phyloP scores from a whole-genome alignment of 2,797 vertebrate species.

The Ispidina picta region DNA sequence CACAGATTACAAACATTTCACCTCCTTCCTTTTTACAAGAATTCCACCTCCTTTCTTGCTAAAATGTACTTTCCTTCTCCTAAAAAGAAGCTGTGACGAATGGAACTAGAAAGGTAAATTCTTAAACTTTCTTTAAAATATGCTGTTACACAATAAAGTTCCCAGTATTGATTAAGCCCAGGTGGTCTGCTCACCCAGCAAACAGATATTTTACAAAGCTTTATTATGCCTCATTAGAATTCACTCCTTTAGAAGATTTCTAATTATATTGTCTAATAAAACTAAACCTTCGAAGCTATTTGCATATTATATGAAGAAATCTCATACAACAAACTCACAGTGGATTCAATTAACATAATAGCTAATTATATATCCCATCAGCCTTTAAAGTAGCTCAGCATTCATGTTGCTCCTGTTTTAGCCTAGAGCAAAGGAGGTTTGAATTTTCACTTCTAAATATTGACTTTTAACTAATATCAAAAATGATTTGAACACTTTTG shows the following conservation, averaged over 20 bases:
- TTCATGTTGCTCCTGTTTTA: slow-evolving; percentile 81
- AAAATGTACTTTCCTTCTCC: not conserved
- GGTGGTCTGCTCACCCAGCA: slow-evolving; percentile 66
- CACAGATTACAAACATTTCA: slow-evolving; percentile 2
- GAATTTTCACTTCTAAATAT: slow-evolving; percentile 80
- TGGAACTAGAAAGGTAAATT: slow-evolving; percentile 10
- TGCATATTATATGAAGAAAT: slow-evolving; percentile 87
- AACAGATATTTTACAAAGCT: slow-evolving; percentile 69
- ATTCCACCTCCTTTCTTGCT: not conserved
- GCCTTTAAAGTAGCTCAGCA: slow-evolving; percentile 80
- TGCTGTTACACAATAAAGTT: not conserved
- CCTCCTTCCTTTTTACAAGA: not conserved
- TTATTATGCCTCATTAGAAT: slow-evolving; percentile 75
- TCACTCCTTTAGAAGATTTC: slow-evolving; percentile 79
- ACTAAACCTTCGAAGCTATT: slow-evolving; percentile 80
- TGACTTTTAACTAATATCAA: slow-evolving; percentile 81
- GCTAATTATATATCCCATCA: slow-evolving; percentile 86
- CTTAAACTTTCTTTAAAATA: slow-evolving; percentile 33
- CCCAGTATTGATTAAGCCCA: slow-evolving; percentile 65
- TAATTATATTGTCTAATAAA: slow-evolving; percentile 90
- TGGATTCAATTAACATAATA: slow-evolving; percentile 87
- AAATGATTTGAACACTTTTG: slow-evolving; percentile 75
- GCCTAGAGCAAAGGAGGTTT: slow-evolving; percentile 78
- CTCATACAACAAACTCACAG: slow-evolving; percentile 82
- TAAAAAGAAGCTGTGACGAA: not conserved